Evolutionary conservation across 1,140 invertebrate species (phyloP), one percentile per base, ranked within the genome.

Genomic region (Leptinotarsa lineolata): DNA sequence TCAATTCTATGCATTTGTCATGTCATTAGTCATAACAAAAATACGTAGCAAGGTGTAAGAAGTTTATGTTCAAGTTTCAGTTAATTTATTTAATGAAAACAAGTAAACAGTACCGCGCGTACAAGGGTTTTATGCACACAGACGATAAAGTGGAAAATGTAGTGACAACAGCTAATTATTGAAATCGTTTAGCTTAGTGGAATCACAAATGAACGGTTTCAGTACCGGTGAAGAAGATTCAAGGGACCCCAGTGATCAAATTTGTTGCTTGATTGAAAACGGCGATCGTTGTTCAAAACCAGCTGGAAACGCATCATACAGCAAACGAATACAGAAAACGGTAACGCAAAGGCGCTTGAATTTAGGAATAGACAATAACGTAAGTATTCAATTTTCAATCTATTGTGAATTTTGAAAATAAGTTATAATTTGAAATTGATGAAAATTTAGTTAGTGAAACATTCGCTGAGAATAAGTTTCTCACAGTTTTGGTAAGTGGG

Each of bases 261-360:
- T 95, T 77, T 98, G 97, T 88, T 98, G 96, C 87, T 88, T 98
- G 72, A 90, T 97, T 78, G 96, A 98, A 86, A 94, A 96, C 81
- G 90, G 91, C 74, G 92, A 93, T 71, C 88, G 95, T 71, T 99
- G 97, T 86, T 88, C 89, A 74, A 89, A 94, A 80, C 88, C 91
- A 63, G 95, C 97, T 77, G 96, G 97, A 66, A 98, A 98, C 88
- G 97, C 97, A 73, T 95, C 95, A 58, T 99, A 98, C 85, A 97
- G 95, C 85, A 98, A 98, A 84, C 89, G 96, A 76, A 96, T 99
- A 80, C 95, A 98, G 85, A 97, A 97, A 85, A 97, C 94, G 72
- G 95, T 97, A n/a, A 92, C 93, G 67, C 95, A 97, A 81, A 90
- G 95, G 77, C 92, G 94, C 81, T 90, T 98, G 1, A 95, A 95